Base-by-base conservation (phyloP, 2,113 vertebrate genomes). In the Solenodon paradoxus region DNA sequence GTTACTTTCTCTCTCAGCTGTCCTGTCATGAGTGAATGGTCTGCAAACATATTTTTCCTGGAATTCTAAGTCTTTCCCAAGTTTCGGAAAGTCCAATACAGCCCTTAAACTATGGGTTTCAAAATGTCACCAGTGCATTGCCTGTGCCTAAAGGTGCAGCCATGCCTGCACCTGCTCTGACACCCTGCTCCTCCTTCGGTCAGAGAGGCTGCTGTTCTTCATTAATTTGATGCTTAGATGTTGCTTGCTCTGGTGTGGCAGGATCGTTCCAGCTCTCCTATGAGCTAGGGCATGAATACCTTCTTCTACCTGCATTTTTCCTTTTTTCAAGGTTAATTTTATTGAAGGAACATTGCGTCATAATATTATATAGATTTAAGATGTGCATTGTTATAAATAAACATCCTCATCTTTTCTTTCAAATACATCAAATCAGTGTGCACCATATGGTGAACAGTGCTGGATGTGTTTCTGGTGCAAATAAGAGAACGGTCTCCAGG, bases 11-110 rank as follows among this genome's bases (percentile, higher is more conserved):
- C 71, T 68, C 38, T 81, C 88, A 10, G 26, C 80, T 82, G 63
- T 51, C 90, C 92, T 51, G 66, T n/a, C 40, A 13, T 40, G 57
- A 81, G 87, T 40, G 13, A 17, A 49, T 35, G 28, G 81, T 12
- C 88, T 69, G 26, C 22, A 71, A 78, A 87, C 92, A 88, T 94
- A 86, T 81, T 89, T 90, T 90, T 40, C 94, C 90, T 96, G 90
- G 94, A 49, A 92, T 74, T 71, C 79, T 63, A 64, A 85, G 95
- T 71, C n/a, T 93, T 90, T 86, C 93, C 30, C 74, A 85, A 40
- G 57, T 57, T 20, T 86, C 32, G 75, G 35, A 79, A 92, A 83
- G 75, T n/a, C 24, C n/a, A 3, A 40, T 30, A 72, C 55, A 64
- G 77, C 51, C 69, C 61, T 20, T 38, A 47, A 30, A 59, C 32